These are phyloP conservation scores for Steatocranus sp. DNA, from an alignment of 2,797 vertebrate species.

Conservation along the genomic window DNA sequence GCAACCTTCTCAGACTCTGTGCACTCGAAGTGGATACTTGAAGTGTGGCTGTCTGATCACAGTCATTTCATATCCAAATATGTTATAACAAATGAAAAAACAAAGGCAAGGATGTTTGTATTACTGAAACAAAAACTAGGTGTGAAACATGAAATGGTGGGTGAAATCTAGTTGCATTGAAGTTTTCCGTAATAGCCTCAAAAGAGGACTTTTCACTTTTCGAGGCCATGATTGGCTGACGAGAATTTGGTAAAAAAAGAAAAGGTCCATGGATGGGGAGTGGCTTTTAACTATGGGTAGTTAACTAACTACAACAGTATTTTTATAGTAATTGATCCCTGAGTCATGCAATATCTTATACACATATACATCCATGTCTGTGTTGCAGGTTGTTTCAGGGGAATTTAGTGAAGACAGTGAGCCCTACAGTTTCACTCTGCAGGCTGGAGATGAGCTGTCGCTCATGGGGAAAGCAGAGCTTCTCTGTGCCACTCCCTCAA, in stretches of 20 bases:
- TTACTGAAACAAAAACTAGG: background rate
- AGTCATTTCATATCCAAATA: background rate
- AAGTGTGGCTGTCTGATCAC: background rate
- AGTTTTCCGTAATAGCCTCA: background rate
- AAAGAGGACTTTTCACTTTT: background rate
- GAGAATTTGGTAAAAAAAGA: background rate
- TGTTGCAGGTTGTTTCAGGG: conserved; percentile 88
- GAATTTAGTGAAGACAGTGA: conserved; percentile 99
- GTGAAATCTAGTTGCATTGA: background rate
- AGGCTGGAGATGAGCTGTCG: conserved; percentile 94
- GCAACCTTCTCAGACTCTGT: background rate
- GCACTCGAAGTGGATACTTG: background rate
- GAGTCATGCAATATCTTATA: background rate
- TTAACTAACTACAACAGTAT: background rate
- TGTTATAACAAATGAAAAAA: background rate
- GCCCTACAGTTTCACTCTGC: conserved; percentile 95
- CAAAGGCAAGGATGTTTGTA: background rate
- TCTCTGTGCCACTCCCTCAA: conserved; percentile 87
- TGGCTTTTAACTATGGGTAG: background rate
- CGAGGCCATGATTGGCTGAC: background rate
- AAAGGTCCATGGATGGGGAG: background rate
- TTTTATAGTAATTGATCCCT: background rate
- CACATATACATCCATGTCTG: background rate
- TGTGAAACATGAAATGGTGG: background rate
- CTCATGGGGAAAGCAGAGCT: conserved; percentile 98